phyloP scores from a whole-genome alignment of 2,888 invertebrate species.

The Caenorhabditis parvicauda region DNA sequence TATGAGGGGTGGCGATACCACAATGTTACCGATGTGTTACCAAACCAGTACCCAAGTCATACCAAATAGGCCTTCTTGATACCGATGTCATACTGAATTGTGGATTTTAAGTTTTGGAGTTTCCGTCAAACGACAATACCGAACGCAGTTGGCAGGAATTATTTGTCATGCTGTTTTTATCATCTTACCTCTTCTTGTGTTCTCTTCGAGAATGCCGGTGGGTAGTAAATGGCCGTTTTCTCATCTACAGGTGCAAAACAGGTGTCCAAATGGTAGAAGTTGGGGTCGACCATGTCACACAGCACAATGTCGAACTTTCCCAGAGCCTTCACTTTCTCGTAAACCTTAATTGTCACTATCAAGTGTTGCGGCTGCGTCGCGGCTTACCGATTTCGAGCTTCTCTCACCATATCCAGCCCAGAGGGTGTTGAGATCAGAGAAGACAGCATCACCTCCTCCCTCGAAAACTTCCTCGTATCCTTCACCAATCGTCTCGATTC shows the following conservation, averaged over 20 bases:
- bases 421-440: slow-evolving; percentile 50
- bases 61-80: too few relatives aligned
- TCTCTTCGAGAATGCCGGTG: slow-evolving; percentile 50
- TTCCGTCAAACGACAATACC: too few relatives aligned
- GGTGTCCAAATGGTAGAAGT: slow-evolving; percentile 62
- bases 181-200: slow-evolving; percentile 48
- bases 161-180: not conserved
- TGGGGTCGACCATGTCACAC: slow-evolving; percentile 52
- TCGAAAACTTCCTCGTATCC: slow-evolving; percentile 55
- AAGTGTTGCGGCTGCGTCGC: slow-evolving; percentile 11
- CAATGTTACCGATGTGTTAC: too few relatives aligned
- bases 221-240: slow-evolving; percentile 56
- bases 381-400: slow-evolving; percentile 49
- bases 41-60: too few relatives aligned
- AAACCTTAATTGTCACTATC: slow-evolving; percentile 50
- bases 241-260: slow-evolving; percentile 60
- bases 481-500: slow-evolving; percentile 49
- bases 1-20: too few relatives aligned
- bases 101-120: too few relatives aligned
- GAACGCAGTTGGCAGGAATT: too few relatives aligned
- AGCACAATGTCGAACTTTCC: slow-evolving; percentile 54
- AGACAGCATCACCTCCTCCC: slow-evolving; percentile 62
- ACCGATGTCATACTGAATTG: too few relatives aligned
- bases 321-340: slow-evolving; percentile 43
- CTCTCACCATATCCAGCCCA: slow-evolving; percentile 61